phyloP scores from a whole-genome alignment of 2,888 invertebrate genomes.

The Tholera decimalis region DNA sequence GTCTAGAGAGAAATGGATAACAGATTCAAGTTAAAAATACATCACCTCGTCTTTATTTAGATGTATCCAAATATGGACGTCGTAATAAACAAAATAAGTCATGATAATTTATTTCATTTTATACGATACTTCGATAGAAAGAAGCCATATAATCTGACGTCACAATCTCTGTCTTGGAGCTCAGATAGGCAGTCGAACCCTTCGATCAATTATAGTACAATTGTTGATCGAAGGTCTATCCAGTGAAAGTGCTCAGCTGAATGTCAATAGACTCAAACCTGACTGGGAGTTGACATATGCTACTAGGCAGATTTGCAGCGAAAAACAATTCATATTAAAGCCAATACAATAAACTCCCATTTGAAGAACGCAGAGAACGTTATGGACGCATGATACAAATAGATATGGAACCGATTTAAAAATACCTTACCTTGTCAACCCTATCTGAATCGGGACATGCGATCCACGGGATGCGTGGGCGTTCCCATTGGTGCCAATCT shows the following conservation, averaged over 20 bases:
- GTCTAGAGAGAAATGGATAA: constrained; percentile 68
- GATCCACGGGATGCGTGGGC: constrained; percentile 76
- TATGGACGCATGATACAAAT: constrained; percentile 63
- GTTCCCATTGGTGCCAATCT: constrained; percentile 73
- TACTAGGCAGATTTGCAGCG: background rate
- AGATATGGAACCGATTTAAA: constrained; percentile 69
- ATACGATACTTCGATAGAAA: background rate
- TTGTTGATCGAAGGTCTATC: too few relatives aligned
- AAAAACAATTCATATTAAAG: background rate
- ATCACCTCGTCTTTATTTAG: constrained; percentile 56
- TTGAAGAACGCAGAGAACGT: constrained; percentile 68
- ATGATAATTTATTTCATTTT: background rate
- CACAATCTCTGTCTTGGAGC: background rate
- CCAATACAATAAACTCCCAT: constrained; percentile 24
- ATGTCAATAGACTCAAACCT: too few relatives aligned
- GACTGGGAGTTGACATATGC: too few relatives aligned
- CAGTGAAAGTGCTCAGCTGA: too few relatives aligned
- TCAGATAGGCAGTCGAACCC: too few relatives aligned
- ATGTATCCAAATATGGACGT: constrained; percentile 25
- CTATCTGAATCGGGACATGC: constrained; percentile 63
- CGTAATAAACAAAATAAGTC: constrained; percentile 37
- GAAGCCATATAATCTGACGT: too few relatives aligned
- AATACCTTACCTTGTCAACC: constrained; percentile 68
- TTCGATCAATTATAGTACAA: too few relatives aligned
- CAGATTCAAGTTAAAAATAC: constrained; percentile 74